Evolutionary conservation across 2,797 vertebrate genomes (phyloP), one percentile per base, ranked within the genome.

Genomic region (Myotis daubentonii): DNA sequence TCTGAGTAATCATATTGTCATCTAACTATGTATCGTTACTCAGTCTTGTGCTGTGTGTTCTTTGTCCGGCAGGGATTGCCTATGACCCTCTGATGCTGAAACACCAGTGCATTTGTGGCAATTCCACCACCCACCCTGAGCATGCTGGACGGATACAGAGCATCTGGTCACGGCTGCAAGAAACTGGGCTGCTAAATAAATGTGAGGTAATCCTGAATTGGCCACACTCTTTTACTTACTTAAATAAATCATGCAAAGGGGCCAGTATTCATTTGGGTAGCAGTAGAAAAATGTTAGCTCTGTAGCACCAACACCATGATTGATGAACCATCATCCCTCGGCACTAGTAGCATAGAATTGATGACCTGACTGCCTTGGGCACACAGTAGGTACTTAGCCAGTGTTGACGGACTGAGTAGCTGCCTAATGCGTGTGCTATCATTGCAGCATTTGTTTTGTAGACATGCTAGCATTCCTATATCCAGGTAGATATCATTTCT

Each of bases 131-230:
- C 84, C 98, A 99, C 89, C 98, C 98, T 0, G 98, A 99, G 95
- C 98, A 99, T 0, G 98, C 98, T 60, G 98, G 98, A 89, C 97
- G 98, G 79, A 98, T 99, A 95, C 98, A 98, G 97, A 99, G 98
- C 98, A 98, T 99, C 98, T 99, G 98, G 98, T 98, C 98, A 93
- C 98, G 98, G 84, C 97, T 99, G 87, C 98, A 99, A 98, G 98
- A 99, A 97, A 98, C 98, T 10, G 98, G 98, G 60, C 82, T 99
- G 96, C 97, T 99, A 94, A 98, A 97, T 97, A 98, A 98, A 96
- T 99, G 98, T 0, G 98, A 99, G 98, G 98, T 99, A 98, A 98
- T 97, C 96, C 94, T 72, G 78, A 80, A 97, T 96, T 96, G 94
- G 96, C 96, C 86, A 97, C 95, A 97, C 95, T 96, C 92, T 84